phyloP scores from a whole-genome alignment of 2,113 vertebrate species.

The Notechis scutatus region DNA sequence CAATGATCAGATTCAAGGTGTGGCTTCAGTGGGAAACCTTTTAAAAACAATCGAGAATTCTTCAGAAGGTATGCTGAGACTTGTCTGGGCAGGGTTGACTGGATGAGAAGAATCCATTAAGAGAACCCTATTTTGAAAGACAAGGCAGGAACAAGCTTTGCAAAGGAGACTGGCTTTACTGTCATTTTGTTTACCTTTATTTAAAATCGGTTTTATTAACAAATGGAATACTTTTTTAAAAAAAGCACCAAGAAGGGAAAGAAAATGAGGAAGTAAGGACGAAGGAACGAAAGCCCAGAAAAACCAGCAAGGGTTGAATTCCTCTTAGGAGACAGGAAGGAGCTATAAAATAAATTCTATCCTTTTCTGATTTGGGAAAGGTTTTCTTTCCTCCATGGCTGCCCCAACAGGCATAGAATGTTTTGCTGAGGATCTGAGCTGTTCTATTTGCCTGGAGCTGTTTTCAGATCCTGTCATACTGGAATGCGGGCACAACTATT shows the following conservation, averaged over 20 bases:
- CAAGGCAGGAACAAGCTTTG: neutral
- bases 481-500: conserved; percentile 68
- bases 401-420: neutral
- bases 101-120: neutral
- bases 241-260: neutral
- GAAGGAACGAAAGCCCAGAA: neutral
- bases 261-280: neutral
- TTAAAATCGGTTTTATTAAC: neutral
- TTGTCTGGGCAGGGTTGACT: neutral
- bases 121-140: neutral
- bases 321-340: neutral
- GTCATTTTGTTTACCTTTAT: neutral
- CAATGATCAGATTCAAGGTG: neutral
- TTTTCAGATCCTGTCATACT: conserved; percentile 64
- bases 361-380: neutral
- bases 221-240: neutral
- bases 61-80: neutral
- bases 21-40: neutral
- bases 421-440: conserved; percentile 26
- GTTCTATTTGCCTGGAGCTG: conserved; percentile 66
- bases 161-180: neutral
- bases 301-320: neutral
- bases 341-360: neutral
- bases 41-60: neutral
- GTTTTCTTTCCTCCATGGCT: neutral